Base-by-base conservation (phyloP, 2,797 vertebrate species). In the Pipistrellus pipistrellus region DNA sequence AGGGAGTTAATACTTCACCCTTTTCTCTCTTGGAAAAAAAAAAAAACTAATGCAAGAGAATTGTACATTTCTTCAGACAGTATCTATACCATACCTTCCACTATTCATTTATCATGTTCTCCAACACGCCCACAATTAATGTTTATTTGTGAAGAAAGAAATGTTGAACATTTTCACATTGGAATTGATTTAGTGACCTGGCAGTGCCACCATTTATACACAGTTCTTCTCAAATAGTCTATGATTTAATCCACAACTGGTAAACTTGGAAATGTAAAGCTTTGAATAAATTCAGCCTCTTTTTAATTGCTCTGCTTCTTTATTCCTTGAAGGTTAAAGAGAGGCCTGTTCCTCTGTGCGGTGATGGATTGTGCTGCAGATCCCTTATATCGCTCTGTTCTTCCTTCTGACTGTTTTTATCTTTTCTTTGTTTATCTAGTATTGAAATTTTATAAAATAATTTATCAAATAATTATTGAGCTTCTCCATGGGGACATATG, bases 101-200 rank as follows among this genome's bases (percentile, higher is more conserved):
- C 20, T 44, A 20, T 6, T n/a, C 51, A 59, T 46, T 77, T 76
- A 68, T 41, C 32, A n/a, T 73, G 38, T 32, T 71, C 46, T 80
- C 35, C 13, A 64, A 78, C 88, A 72, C 17, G 76, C 20, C 48
- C 73, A 83, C 14, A 20, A 4, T 64, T 85, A 57, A 18, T 77
- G 23, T 88, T 90, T 85, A 68, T 62, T 92, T 69, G 57, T 38
- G 62, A 85, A 86, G 35, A 92, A 80, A 93, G 38, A 85, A 57
- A 30, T 25, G 51, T 57, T 82, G 57, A 51, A 15, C 15, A 2
- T 85, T 69, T 94, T 91, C 80, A 35, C 20, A n/a, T 10, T 10
- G 32, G 48, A 84, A 80, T 62, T 72, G 59, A 71, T n/a, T 46
- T 17, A 46, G 44, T 76, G 85, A 59, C 21, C 11, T 51, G 57